A percentile compares a stretch with the other conserved stretches of the same genome.
Conservation (phyloP, 2,113 vertebrate genomes). For the Callospermophilus lateralis region DNA sequence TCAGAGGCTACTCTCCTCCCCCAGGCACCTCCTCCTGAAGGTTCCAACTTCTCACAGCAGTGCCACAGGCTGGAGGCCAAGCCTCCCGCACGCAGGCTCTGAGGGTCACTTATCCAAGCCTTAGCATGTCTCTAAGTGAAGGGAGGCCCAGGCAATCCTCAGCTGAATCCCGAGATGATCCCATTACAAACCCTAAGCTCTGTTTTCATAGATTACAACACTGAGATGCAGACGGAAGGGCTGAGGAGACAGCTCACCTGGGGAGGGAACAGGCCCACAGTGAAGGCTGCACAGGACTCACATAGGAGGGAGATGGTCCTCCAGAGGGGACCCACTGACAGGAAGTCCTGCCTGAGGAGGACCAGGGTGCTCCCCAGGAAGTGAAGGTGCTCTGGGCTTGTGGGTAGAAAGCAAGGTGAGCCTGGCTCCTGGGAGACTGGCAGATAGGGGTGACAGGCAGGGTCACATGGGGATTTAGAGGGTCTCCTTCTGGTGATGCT, state of each 20-base stretch:
- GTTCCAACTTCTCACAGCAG: fast-evolving
- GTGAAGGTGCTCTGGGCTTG: fast-evolving
- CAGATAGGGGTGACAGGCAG: too few relatives aligned
- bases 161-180: neutral
- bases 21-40: neutral
- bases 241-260: too few relatives aligned
- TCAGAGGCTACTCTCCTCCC: neutral
- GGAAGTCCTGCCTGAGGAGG: neutral
- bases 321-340: fast-evolving
- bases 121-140: neutral
- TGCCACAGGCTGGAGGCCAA: neutral
- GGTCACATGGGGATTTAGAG: neutral
- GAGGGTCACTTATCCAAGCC: neutral
- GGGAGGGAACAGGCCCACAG: neutral
- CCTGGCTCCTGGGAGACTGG: fast-evolving
- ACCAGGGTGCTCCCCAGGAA: neutral
- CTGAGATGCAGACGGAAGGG: too few relatives aligned
- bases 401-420: too few relatives aligned
- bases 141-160: neutral
- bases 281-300: fast-evolving
- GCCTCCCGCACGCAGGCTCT: neutral
- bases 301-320: fast-evolving
- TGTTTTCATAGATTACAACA: neutral
- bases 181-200: neutral
- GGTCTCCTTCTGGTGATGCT: neutral